Evolutionary conservation across 2,113 vertebrate genomes (phyloP), one percentile per base, ranked within the genome.

Genomic region (Marcusenius ussheri): DNA sequence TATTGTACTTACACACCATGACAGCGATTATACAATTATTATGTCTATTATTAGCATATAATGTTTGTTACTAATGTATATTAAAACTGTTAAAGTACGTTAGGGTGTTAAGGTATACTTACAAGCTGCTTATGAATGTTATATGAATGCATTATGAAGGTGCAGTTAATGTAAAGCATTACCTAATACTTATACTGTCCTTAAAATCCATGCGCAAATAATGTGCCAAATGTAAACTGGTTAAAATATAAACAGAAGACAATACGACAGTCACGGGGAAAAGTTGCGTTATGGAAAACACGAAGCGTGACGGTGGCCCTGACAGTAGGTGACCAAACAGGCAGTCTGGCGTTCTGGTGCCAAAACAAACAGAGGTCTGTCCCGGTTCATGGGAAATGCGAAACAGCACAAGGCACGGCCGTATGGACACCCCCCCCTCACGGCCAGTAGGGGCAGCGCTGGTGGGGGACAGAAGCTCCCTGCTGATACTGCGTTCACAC

Each of bases 351-450:
- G 6, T 45, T 24, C 47, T 83, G 27, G 70, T 90, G 89, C 83
- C 84, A 90, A 90, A 90, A 90, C 83, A 90, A 87, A 90, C 89
- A 84, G 51, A 87, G 62, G 27, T 49, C 27, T n/a, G 50, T 84
- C 49, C 83, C 42, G 19, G 77, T 19, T 39, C 77, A 42, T 83
- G 35, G 42, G 77, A 83, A 31, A 70, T 11, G n/a, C 27, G 4
- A 70, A 70, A 70, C 62, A 10, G n/a, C 3, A 31, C 10, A 31
- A 31, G 62, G n/a, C 8, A 11, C 9, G n/a, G n/a, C 15, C 19
- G 17, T 45, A 21, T 0, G 19, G 39, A 83, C 77, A 21, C 42
- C 77, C 39, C 0, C 77, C 45, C 42, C 15, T 45, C 77, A 21
- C 17, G 3, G 62, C 62, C 27, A 70, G n/a, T 3, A 31, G 74